These are phyloP conservation scores for Calameuta pallipes DNA, from an alignment of 2,888 invertebrate species.

Conservation along the genomic window DNA sequence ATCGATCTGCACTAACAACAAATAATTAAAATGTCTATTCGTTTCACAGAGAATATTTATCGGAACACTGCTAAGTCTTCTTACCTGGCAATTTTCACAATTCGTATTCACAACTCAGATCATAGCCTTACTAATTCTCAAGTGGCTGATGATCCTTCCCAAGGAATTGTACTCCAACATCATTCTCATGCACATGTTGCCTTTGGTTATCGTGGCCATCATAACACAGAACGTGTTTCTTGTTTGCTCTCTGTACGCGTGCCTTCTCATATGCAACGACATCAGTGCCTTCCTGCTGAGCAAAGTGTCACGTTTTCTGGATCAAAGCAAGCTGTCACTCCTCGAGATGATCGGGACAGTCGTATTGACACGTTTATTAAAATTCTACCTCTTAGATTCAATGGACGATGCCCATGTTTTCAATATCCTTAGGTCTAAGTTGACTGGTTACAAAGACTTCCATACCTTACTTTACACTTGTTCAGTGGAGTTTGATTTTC, in stretches of 20 bases:
- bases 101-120: conserved; percentile 84
- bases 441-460: conserved; percentile 76
- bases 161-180: conserved; percentile 62
- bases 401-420: conserved; percentile 77
- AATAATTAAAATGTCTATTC: conserved; percentile 10
- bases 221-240: conserved; percentile 68
- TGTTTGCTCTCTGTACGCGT: conserved; percentile 68
- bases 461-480: conserved; percentile 84
- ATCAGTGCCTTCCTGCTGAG: conserved; percentile 29
- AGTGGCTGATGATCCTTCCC: conserved; percentile 71
- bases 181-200: conserved; percentile 58
- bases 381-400: conserved; percentile 39
- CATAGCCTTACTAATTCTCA: conserved; percentile 78
- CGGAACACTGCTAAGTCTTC: conserved; percentile 62
- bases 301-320: conserved; percentile 34
- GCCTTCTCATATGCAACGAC: conserved; percentile 64
- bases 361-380: conserved; percentile 42
- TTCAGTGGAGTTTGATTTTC: conserved; percentile 80
- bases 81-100: conserved; percentile 86
- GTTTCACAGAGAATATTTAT: not conserved
- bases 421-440: conserved; percentile 78
- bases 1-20: not conserved
- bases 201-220: conserved; percentile 33
- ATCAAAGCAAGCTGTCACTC: conserved; percentile 14
- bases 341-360: conserved; percentile 49